phyloP scores from a whole-genome alignment of 1,140 invertebrate species.

The Scaptodrosophila lebanonensis region DNA sequence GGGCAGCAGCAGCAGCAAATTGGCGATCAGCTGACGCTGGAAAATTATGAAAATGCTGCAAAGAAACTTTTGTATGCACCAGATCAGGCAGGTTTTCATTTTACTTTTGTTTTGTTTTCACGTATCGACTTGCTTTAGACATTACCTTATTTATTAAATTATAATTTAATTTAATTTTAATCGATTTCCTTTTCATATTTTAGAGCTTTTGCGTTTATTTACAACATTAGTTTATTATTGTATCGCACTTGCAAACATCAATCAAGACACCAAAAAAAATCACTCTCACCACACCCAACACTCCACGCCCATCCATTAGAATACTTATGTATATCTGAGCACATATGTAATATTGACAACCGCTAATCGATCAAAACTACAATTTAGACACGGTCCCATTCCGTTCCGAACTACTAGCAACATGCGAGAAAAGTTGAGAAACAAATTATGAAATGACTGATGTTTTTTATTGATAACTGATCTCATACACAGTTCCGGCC shows the following conservation, averaged over 20 bases:
- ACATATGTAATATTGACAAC: no score
- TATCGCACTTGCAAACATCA: slow-evolving; percentile 18
- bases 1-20: slow-evolving; percentile 12
- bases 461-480: no score
- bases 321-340: no score
- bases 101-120: slow-evolving; percentile 38
- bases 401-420: no score
- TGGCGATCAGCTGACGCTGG: background rate
- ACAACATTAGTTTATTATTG: background rate
- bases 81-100: slow-evolving; percentile 63
- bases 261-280: slow-evolving; percentile 8
- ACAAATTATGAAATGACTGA: no score
- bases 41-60: slow-evolving; percentile 34
- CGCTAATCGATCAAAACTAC: no score
- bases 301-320: no score
- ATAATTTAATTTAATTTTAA: slow-evolving; percentile 15
- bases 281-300: slow-evolving; percentile 31
- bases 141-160: slow-evolving; percentile 23
- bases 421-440: no score
- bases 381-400: no score
- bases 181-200: slow-evolving; percentile 29
- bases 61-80: slow-evolving; percentile 49
- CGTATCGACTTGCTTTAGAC: slow-evolving; percentile 19
- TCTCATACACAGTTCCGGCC: no score
- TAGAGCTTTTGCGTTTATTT: slow-evolving; percentile 55